Conservation (phyloP, 2,113 vertebrate genomes). For the Camarhynchus parvulus region DNA sequence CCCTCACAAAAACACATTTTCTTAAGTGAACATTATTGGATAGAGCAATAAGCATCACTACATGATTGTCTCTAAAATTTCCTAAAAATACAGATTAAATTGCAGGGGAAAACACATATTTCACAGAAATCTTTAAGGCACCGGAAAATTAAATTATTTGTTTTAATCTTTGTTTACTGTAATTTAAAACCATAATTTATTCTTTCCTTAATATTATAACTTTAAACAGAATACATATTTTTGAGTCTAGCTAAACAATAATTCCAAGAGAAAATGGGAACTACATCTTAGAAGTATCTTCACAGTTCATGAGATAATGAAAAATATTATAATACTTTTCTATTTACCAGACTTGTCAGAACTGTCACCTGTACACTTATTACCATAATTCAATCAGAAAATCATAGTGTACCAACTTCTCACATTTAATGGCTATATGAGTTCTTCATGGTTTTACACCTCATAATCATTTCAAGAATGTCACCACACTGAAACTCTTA, state of each 20-base stretch:
- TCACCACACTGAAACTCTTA: not conserved
- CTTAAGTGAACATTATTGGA: not conserved
- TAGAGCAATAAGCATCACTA: not conserved
- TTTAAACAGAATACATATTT: not conserved
- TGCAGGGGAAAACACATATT: conserved; percentile 35
- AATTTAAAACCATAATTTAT: conserved; percentile 39
- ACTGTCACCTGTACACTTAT: not conserved
- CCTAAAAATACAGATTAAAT: not conserved
- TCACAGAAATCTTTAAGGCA: conserved; percentile 11
- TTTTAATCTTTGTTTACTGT: conserved; percentile 42
- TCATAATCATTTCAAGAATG: conserved; percentile 16
- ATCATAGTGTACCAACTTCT: not conserved
- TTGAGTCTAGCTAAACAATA: not conserved
- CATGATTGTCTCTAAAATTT: not conserved
- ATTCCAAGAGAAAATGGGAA: conserved; percentile 5
- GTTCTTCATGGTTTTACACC: not conserved
- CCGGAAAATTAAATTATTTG: conserved; percentile 68
- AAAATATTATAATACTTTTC: not conserved
- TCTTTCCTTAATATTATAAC: conserved; percentile 12
- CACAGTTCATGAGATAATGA: not conserved
- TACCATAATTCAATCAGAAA: conserved; percentile 26
- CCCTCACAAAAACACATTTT: not conserved
- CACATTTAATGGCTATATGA: not conserved
- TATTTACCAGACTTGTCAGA: conserved; percentile 9
- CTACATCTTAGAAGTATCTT: not conserved